Percentiles rank a stretch among this genome's conserved stretches.
Conservation (phyloP, 2,797 vertebrate genomes). For the Acipenser transmontanus region DNA sequence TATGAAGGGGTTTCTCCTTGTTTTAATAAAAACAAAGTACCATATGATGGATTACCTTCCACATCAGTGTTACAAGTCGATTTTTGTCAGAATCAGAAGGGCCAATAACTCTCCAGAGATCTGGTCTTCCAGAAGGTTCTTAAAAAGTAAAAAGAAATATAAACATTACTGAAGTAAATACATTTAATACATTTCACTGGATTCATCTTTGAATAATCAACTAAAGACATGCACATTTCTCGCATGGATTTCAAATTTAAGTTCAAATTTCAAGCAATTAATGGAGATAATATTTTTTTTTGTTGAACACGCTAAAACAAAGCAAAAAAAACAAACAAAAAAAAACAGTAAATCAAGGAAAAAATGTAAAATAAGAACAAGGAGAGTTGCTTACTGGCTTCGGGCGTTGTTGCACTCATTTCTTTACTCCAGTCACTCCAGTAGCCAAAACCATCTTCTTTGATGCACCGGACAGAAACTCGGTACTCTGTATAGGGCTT, state of each 20-base stretch:
- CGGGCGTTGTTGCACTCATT: slow-evolving; percentile 54
- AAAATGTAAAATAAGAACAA: not conserved
- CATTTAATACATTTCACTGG: not conserved
- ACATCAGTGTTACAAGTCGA: too few relatives aligned
- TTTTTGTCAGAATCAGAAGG: not conserved
- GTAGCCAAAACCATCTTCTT: slow-evolving; percentile 24
- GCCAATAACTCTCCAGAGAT: slow-evolving; percentile 65
- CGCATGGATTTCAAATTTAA: not conserved
- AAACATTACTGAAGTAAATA: not conserved
- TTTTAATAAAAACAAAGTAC: too few relatives aligned
- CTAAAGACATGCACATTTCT: not conserved
- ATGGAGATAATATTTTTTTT: too few relatives aligned
- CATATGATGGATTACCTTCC: too few relatives aligned
- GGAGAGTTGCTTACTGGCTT: slow-evolving; percentile 62
- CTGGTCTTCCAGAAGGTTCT: slow-evolving; percentile 72
- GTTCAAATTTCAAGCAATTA: too few relatives aligned
- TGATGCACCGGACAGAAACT: too few relatives aligned
- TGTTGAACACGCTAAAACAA: not conserved
- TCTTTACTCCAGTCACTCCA: slow-evolving; percentile 87
- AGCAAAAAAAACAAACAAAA: not conserved
- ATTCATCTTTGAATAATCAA: not conserved
- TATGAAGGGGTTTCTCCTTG: too few relatives aligned
- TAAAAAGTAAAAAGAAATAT: not conserved
- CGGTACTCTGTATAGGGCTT: too few relatives aligned
- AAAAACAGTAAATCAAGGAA: not conserved